A percentile compares a stretch with the other conserved stretches of the same genome.
phyloP scores from a whole-genome alignment of 2,888 invertebrate species.

The Epirrita christyi region DNA sequence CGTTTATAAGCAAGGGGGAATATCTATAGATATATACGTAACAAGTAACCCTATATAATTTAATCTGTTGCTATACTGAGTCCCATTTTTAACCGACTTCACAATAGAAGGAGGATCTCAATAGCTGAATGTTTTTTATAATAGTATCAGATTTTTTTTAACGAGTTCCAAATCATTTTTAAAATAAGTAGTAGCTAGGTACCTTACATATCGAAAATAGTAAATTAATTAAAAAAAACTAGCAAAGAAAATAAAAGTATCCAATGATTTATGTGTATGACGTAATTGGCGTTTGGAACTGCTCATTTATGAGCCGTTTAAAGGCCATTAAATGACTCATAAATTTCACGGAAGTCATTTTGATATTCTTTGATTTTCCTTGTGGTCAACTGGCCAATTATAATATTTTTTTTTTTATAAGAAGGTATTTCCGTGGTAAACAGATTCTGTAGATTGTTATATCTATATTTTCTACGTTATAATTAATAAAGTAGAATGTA shows the following conservation, averaged over 20 bases:
- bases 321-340: constrained; percentile 26
- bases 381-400: constrained; percentile 28
- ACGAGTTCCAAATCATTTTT: no score
- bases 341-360: constrained; percentile 21
- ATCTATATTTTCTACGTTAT: no score
- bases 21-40: no score
- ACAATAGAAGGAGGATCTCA: no score
- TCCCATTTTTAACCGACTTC: no score
- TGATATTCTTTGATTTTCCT: constrained; percentile 22
- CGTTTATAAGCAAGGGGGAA: no score
- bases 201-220: neutral
- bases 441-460: neutral
- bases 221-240: neutral
- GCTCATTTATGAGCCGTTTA: constrained; percentile 23
- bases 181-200: no score
- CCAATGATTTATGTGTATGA: constrained; percentile 16
- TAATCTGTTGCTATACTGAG: no score
- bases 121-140: no score
- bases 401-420: constrained; percentile 15
- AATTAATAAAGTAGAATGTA: no score
- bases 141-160: no score
- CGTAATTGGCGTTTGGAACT: constrained; percentile 22
- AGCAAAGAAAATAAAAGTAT: constrained; percentile 2
- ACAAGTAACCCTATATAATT: no score
- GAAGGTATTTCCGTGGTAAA: neutral